Evolutionary conservation across 2,113 vertebrate species (phyloP).

Genomic region (Grus americana): DNA sequence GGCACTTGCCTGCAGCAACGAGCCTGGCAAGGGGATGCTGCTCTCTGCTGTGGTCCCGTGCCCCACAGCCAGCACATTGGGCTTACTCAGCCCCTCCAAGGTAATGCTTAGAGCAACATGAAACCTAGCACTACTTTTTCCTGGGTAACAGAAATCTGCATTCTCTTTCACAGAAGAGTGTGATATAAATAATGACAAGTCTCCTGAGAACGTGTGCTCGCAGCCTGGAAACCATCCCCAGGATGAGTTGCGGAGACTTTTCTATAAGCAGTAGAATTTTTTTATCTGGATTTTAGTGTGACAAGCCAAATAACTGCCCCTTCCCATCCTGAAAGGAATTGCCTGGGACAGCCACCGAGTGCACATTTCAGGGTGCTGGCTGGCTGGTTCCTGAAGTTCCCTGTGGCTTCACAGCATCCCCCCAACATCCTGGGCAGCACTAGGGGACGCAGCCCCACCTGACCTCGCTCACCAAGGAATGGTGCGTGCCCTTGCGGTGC

Average conservation of each 20-base stretch:
- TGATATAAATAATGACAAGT: neutral
- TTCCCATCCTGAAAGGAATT: neutral
- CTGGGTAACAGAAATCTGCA: neutral
- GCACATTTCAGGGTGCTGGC: neutral
- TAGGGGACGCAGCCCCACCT: neutral
- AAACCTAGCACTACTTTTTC: neutral
- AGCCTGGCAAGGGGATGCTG: neutral
- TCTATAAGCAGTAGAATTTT: neutral
- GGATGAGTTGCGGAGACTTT: neutral
- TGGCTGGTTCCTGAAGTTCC: neutral
- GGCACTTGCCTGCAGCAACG: neutral
- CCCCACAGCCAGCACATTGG: rapidly evolving
- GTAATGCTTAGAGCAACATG: neutral
- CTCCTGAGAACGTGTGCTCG: neutral
- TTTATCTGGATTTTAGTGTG: neutral
- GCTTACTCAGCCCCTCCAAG: neutral
- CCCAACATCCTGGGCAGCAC: neutral
- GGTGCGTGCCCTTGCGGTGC: rapidly evolving
- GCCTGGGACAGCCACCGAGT: neutral
- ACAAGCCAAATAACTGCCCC: neutral
- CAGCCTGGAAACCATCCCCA: neutral
- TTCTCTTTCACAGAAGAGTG: neutral
- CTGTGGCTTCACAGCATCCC: neutral
- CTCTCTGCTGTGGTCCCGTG: neutral
- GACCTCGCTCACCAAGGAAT: neutral